A percentile compares a stretch with the other conserved stretches of the same genome.
Conservation (phyloP, 2,797 vertebrate genomes). For the Astyanax mexicanus region DNA sequence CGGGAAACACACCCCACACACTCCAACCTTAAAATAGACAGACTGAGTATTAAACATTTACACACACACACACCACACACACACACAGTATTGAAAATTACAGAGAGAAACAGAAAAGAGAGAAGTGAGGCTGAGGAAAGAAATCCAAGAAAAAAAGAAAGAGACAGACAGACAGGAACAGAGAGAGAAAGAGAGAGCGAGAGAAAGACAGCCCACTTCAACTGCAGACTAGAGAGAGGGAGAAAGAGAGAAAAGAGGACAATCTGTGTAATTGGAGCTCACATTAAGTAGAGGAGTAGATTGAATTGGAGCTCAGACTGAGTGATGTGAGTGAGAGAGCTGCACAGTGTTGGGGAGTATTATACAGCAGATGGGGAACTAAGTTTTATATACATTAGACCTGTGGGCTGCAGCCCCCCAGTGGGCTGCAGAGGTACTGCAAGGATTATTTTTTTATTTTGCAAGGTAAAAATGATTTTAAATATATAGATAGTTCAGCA, state of each 20-base stretch:
- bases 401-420: too few relatives aligned
- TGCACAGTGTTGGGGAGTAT: too few relatives aligned
- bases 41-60: neutral
- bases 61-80: neutral
- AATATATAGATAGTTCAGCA: too few relatives aligned
- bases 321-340: slow-evolving; percentile 26
- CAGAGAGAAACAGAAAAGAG: neutral
- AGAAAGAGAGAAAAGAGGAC: neutral
- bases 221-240: too few relatives aligned
- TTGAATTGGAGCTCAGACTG: too few relatives aligned
- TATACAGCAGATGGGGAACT: too few relatives aligned
- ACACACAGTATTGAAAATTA: neutral
- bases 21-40: neutral
- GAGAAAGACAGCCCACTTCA: too few relatives aligned
- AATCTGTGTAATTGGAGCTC: slow-evolving; percentile 4
- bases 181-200: neutral
- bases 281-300: neutral
- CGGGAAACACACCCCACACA: neutral
- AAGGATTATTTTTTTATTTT: too few relatives aligned
- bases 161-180: neutral
- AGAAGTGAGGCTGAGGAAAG: too few relatives aligned
- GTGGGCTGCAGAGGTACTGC: too few relatives aligned
- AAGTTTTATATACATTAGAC: too few relatives aligned
- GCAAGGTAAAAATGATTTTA: too few relatives aligned
- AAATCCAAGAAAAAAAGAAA: neutral